Conservation (phyloP, 2,113 vertebrate genomes). For the Hoplias malabaricus region DNA sequence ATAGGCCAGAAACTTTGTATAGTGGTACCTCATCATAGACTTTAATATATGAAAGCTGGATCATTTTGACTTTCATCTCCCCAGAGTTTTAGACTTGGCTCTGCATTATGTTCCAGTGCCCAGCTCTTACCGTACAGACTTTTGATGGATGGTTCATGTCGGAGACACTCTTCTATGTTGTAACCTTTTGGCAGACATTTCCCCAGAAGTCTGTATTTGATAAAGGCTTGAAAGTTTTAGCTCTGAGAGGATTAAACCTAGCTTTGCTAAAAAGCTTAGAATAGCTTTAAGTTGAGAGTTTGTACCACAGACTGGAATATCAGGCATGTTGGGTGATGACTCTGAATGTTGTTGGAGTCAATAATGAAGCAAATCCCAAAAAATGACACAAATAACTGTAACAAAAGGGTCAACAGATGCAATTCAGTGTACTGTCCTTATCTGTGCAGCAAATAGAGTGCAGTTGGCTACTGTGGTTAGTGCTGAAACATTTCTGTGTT, state of each 20-base stretch:
- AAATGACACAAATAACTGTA: background rate
- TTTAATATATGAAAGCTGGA: conserved; percentile 5
- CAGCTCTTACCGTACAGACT: conserved; percentile 14
- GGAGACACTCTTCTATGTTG: conserved; percentile 17
- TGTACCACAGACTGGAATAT: background rate
- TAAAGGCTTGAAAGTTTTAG: background rate
- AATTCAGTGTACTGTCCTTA: background rate
- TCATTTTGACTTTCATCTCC: background rate
- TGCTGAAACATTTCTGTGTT: background rate
- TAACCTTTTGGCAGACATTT: conserved; percentile 31
- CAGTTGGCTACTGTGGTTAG: background rate
- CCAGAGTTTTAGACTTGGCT: background rate
- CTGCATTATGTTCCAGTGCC: conserved; percentile 13
- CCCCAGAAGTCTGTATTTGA: conserved; percentile 9
- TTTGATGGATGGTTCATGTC: conserved; percentile 33
- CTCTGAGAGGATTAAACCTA: background rate
- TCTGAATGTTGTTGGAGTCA: background rate
- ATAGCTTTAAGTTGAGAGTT: background rate
- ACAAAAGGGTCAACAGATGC: background rate
- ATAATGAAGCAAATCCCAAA: background rate
- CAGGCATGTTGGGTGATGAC: background rate
- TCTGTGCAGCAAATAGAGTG: background rate
- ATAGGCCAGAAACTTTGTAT: background rate
- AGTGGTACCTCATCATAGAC: background rate
- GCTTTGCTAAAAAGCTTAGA: background rate